Conservation (phyloP, 2,113 vertebrate genomes). For the Sula dactylatra region DNA sequence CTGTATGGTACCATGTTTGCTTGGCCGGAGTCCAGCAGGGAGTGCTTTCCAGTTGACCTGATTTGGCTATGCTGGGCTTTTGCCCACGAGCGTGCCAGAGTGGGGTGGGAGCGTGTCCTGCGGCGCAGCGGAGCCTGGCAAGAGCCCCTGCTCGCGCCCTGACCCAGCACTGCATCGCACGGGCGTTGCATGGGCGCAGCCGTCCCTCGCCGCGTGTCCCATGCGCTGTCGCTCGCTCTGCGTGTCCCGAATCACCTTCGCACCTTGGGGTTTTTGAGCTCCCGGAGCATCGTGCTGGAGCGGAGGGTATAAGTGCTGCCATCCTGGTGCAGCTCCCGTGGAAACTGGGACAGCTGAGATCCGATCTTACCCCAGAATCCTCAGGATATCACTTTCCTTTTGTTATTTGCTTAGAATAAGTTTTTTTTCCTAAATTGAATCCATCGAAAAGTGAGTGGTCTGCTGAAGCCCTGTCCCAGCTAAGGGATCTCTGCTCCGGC, state of each 20-base stretch:
- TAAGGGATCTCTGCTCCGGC: background rate
- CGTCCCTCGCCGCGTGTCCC: accelerated
- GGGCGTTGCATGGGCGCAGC: accelerated
- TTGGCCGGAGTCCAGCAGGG: background rate
- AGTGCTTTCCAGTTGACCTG: background rate
- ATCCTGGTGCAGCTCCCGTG: background rate
- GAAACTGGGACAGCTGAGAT: background rate
- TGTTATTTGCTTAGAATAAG: background rate
- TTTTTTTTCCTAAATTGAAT: background rate
- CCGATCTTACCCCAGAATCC: background rate
- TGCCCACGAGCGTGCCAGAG: accelerated
- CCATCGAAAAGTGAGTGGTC: background rate
- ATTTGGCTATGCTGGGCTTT: background rate
- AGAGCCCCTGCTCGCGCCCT: background rate
- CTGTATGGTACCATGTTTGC: slow-evolving; percentile 23
- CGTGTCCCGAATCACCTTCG: accelerated
- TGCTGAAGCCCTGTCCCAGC: background rate
- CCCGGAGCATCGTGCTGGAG: accelerated
- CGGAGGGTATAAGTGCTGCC: background rate
- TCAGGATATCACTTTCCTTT: background rate
- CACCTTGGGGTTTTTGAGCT: background rate
- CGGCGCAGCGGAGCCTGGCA: accelerated
- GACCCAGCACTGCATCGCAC: accelerated
- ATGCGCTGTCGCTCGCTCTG: accelerated
- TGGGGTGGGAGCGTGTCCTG: accelerated